Base-by-base conservation (phyloP, 2,888 invertebrate genomes). In the Parapristionchus giblindavisi region DNA sequence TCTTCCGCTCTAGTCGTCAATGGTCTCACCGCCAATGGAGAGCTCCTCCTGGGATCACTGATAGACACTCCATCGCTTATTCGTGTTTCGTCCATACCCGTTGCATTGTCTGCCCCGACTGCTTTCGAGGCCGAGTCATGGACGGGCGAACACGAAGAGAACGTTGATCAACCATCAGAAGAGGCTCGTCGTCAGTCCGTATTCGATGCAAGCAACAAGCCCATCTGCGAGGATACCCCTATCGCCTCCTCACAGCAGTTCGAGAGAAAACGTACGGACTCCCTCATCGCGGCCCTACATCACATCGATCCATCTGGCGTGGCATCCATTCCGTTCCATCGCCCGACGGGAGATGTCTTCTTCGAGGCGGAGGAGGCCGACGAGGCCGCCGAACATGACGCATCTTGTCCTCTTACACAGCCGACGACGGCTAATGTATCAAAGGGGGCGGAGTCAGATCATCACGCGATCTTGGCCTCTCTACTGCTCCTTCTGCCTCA, bases 171-270 rank as follows among this genome's bases (percentile, higher is more conserved):
- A 56, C 32, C 17, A 3, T 40, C 34, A 1, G 63, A 71, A 17
- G 63, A 63, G 61, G 32, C 65, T 72, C 56, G 75, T n/a, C 51
- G 71, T 75, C 43, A 63, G 77, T 40, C 74, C 75, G 34, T 77
- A 75, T 56, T 80, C 77, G 66, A 75, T n/a, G 75, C 56, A 29
- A 68, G 71, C 5, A 36, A 52, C 1, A 17, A 29, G n/a, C 21
- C 36, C 34, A 56, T 38, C 6, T 77, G 78, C 11, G 80, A 80
- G 43, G 80, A 80, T 63, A 77, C 78, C 75, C 82, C 82, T 77
- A 81, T 83, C 63, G 82, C 83, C n/a, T 77, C 76, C 60, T 79
- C 80, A 38, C 77, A 54, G 27, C 81, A 83, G 74, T 83, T 83
- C 76, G 83, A 83, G 75, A 75, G 76, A 4, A 76, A 76, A 21